These are phyloP conservation scores for Papilio demoleus DNA, from an alignment of 2,888 invertebrate genomes.

Conservation along the genomic window DNA sequence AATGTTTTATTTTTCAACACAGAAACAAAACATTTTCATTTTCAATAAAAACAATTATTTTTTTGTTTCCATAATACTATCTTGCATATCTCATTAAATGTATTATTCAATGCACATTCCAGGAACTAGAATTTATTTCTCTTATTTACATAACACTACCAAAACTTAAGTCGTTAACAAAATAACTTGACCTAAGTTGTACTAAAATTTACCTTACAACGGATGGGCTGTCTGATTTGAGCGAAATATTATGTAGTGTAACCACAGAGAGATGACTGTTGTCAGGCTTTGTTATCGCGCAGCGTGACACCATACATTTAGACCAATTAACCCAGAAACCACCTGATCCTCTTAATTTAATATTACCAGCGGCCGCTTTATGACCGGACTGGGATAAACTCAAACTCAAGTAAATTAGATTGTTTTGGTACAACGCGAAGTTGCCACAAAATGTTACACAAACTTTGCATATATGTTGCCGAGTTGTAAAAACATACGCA, in stretches of 20 bases:
- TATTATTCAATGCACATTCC: neutral
- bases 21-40: neutral
- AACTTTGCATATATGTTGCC: slow-evolving; percentile 19
- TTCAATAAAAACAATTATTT: neutral
- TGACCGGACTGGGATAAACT: slow-evolving; percentile 51
- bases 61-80: neutral
- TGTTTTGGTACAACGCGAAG: slow-evolving; percentile 40
- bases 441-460: slow-evolving; percentile 11
- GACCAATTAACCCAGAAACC: slow-evolving; percentile 61
- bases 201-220: slow-evolving; percentile 4
- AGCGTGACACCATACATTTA: slow-evolving; percentile 45
- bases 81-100: neutral
- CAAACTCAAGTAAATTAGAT: slow-evolving; percentile 55
- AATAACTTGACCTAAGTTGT: slow-evolving; percentile 5
- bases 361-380: slow-evolving; percentile 60
- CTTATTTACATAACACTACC: neutral
- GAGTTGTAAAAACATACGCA: neutral
- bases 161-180: neutral
- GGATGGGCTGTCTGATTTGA: slow-evolving; percentile 4
- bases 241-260: slow-evolving; percentile 35
- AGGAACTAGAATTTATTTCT: neutral
- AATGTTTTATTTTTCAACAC: neutral
- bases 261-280: slow-evolving; percentile 25
- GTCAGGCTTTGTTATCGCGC: slow-evolving; percentile 37
- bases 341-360: slow-evolving; percentile 60